Base-by-base conservation (phyloP, 2,113 vertebrate species). In the Anser brachyrhynchus region DNA sequence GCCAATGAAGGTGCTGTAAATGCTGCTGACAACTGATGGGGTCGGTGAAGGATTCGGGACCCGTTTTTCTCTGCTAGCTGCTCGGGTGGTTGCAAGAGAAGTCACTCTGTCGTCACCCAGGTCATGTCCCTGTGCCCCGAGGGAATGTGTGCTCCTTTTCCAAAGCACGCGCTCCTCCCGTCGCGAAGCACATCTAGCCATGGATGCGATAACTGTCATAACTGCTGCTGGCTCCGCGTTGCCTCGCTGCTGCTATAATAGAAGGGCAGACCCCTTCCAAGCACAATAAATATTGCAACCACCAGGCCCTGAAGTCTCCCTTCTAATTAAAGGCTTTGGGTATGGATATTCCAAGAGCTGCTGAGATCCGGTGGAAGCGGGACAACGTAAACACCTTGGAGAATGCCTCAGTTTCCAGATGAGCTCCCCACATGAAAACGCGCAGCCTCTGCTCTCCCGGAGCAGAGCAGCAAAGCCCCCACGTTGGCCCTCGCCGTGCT, bases 341-440 rank as follows among this genome's bases (percentile, higher is more conserved):
- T 79, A 44, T 59, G 70, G 89, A 87, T 72, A 92, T 87, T 95
- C 92, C 92, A 93, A 90, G 90, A 76, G 85, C 92, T 28, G 92
- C 90, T 26, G 75, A 64, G 92, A 55, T 33, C 69, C 6, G 11
- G 80, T 95, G 96, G 96, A 89, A 92, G 61, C 2, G 29, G 66
- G 93, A 95, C 96, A 97, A 95, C 57, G 91, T 85, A 93, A 96
- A 95, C 73, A 75, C 39, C 87, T 87, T 17, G 65, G 95, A 13
- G 75, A 84, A 75, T 5, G 89, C 89, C 94, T 91, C 46, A 3
- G 33, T 16, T 91, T 79, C 87, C 91, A 91, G 52, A 92, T 17
- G 74, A 85, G 77, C 4, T 95, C 80, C 81, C 84, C 91, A 67
- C 92, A 84, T 13, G 5, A 74, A 14, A 44, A n/a, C 4, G 21